Evolutionary conservation across 2,113 vertebrate genomes (phyloP).

Genomic region (Chaetops frenatus): DNA sequence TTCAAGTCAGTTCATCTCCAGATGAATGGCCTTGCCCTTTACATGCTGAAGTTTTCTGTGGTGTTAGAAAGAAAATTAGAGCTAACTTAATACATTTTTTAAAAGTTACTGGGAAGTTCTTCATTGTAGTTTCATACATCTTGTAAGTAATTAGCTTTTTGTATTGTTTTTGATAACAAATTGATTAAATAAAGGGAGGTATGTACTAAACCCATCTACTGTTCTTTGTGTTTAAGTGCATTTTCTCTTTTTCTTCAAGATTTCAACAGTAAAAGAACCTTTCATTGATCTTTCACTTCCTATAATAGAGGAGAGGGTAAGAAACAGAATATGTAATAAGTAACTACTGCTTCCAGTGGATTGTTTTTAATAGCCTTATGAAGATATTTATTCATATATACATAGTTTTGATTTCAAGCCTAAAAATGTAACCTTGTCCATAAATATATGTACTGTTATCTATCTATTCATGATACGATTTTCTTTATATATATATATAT

Average conservation of each 20-base stretch:
- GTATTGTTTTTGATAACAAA: neutral
- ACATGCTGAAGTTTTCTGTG: neutral
- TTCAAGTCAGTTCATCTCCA: neutral
- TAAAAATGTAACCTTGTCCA: neutral
- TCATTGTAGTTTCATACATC: constrained; percentile 16
- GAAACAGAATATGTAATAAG: constrained; percentile 48
- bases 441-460: neutral
- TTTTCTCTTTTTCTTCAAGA: constrained; percentile 75
- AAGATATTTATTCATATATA: neutral
- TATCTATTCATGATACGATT: neutral
- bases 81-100: neutral
- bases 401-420: neutral
- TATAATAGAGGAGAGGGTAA: constrained; percentile 97
- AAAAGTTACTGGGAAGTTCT: constrained; percentile 20
- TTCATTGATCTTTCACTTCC: constrained; percentile 98
- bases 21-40: neutral
- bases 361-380: neutral
- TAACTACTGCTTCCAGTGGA: neutral
- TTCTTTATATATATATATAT: neutral
- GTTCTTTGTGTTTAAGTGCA: neutral
- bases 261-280: constrained; percentile 92
- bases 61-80: neutral
- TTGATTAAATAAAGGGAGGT: neutral
- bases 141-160: neutral
- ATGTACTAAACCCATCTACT: neutral